Percentiles rank a stretch among this genome's conserved stretches.
Conservation (phyloP, 1,140 invertebrate species). For the Drosophila insularis region DNA sequence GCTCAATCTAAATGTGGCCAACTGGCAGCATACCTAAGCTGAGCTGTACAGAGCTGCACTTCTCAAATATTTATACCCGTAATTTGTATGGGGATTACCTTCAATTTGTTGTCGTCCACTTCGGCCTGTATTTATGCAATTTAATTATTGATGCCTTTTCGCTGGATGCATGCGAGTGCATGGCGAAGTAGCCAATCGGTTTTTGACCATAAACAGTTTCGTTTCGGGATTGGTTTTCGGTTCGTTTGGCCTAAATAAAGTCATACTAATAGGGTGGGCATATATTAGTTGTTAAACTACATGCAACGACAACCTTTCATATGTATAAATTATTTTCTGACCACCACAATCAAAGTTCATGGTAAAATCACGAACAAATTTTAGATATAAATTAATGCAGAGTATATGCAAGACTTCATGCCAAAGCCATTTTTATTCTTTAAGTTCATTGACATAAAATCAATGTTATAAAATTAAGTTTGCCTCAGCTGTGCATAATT, state of each 20-base stretch:
- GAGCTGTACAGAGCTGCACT: conserved; percentile 21
- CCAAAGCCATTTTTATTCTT: no score
- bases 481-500: background rate
- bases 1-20: conserved; percentile 13
- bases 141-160: conserved; percentile 57
- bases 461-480: conserved; percentile 48
- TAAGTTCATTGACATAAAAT: conserved; percentile 57
- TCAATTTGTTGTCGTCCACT: conserved; percentile 52
- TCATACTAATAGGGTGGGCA: no score
- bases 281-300: background rate
- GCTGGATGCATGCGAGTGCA: conserved; percentile 50
- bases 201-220: background rate
- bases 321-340: background rate
- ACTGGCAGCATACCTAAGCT: background rate
- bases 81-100: conserved; percentile 68
- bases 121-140: conserved; percentile 36
- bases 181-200: conserved; percentile 46
- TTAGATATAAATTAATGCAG: background rate
- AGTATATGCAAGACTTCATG: background rate
- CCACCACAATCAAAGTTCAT: no score
- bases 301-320: background rate
- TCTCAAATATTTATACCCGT: conserved; percentile 65
- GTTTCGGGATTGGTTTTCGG: conserved; percentile 4
- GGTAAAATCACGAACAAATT: no score
- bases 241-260: background rate